phyloP scores from a whole-genome alignment of 2,113 vertebrate genomes.

The Eulemur rufifrons region DNA sequence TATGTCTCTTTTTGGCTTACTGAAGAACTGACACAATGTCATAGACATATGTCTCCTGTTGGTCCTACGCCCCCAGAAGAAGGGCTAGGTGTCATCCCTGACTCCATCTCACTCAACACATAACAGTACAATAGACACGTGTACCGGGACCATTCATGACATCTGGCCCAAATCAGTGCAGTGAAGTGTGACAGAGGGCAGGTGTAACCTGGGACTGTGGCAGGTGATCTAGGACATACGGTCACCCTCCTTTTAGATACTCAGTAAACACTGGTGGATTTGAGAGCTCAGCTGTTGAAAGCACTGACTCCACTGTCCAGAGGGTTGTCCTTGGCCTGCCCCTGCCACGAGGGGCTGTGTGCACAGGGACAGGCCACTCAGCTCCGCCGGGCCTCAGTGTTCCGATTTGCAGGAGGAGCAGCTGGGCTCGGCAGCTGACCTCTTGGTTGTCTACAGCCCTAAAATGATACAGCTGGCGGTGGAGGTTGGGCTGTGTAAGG shows the following conservation, averaged over 20 bases:
- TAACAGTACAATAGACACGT: neutral
- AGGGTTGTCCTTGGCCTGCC: neutral
- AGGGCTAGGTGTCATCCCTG: neutral
- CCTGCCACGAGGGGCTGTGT: neutral
- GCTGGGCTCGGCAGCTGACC: neutral
- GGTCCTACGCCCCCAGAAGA: neutral
- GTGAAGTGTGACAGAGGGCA: neutral
- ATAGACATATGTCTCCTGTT: neutral
- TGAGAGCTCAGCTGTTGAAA: neutral
- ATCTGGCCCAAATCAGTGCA: neutral
- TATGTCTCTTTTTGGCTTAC: neutral
- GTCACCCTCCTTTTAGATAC: neutral
- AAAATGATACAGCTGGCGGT: neutral
- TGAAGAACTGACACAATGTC: fast-evolving
- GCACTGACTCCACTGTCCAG: neutral
- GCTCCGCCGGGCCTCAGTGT: neutral
- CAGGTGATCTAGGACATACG: neutral
- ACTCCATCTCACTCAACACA: neutral
- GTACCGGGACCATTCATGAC: neutral
- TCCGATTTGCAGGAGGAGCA: neutral
- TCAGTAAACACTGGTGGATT: neutral
- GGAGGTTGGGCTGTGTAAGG: neutral
- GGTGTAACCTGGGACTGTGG: neutral
- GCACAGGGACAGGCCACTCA: neutral
- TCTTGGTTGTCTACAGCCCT: neutral